A percentile compares a stretch with the other conserved stretches of the same genome.
phyloP scores from a whole-genome alignment of 1,140 invertebrate genomes.

The Cecropterus lyciades region DNA sequence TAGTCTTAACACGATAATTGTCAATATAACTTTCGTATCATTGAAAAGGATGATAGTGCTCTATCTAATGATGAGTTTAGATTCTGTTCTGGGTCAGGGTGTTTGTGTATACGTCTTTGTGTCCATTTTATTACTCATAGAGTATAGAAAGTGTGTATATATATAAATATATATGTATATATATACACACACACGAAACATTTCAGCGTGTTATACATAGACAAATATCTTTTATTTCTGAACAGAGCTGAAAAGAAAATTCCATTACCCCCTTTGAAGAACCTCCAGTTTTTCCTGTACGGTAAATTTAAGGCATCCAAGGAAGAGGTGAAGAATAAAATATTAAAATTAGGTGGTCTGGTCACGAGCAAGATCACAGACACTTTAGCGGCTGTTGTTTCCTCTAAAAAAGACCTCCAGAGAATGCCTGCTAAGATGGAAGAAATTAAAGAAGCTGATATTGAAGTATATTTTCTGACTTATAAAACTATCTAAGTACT shows the following conservation, averaged over 20 bases:
- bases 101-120: too few species aligned
- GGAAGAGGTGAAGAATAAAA: slow-evolving; percentile 87
- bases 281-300: slow-evolving; percentile 92
- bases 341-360: slow-evolving; percentile 91
- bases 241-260: slow-evolving; percentile 77
- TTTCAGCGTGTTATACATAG: too few species aligned
- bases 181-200: too few species aligned
- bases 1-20: too few species aligned
- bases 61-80: too few species aligned
- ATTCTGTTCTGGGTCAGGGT: too few species aligned
- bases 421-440: slow-evolving; percentile 88
- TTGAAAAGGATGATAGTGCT: too few species aligned
- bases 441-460: slow-evolving; percentile 87
- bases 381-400: slow-evolving; percentile 90
- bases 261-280: slow-evolving; percentile 88
- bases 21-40: too few species aligned
- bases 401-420: slow-evolving; percentile 88
- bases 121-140: too few species aligned
- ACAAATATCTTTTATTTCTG: slow-evolving; percentile 11
- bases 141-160: too few species aligned
- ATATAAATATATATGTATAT: too few species aligned
- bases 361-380: slow-evolving; percentile 87
- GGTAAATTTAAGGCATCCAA: slow-evolving; percentile 86
- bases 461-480: slow-evolving; percentile 90
- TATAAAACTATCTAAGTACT: too few species aligned